Evolutionary conservation across 2,113 vertebrate genomes (phyloP).

Genomic region (Capricornis sumatraensis): DNA sequence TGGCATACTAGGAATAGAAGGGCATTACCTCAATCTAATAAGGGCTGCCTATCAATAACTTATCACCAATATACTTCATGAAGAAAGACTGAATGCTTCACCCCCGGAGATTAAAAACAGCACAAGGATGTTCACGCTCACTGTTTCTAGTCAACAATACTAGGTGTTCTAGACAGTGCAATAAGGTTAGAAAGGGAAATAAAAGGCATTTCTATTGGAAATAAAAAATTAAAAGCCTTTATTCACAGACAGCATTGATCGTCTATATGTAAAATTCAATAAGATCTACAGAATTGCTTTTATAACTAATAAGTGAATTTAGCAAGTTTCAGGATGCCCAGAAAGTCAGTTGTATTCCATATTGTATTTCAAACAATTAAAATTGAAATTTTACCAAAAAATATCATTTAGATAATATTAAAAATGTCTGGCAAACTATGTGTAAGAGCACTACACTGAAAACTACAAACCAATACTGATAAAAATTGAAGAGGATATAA

Average conservation of each 20-base stretch:
- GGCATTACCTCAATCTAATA: neutral
- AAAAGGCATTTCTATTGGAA: neutral
- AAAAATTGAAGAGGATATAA: neutral
- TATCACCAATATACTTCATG: neutral
- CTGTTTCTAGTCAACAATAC: neutral
- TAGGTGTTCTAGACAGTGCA: neutral
- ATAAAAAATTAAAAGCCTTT: neutral
- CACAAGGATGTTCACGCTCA: neutral
- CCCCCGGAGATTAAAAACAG: neutral
- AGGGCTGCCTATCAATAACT: neutral
- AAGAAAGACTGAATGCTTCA: neutral
- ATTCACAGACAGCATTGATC: neutral
- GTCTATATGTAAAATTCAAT: neutral
- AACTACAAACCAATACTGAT: neutral
- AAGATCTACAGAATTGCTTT: neutral
- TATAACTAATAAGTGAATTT: neutral
- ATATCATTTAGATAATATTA: neutral
- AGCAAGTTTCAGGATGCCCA: neutral
- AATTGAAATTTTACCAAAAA: neutral
- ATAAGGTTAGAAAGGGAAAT: neutral
- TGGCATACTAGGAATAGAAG: neutral
- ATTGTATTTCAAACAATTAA: neutral
- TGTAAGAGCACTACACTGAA: neutral
- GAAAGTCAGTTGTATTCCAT: neutral
- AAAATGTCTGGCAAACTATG: neutral